Base-by-base conservation (phyloP, 2,888 invertebrate species). In the Drosophila neonasuta region DNA sequence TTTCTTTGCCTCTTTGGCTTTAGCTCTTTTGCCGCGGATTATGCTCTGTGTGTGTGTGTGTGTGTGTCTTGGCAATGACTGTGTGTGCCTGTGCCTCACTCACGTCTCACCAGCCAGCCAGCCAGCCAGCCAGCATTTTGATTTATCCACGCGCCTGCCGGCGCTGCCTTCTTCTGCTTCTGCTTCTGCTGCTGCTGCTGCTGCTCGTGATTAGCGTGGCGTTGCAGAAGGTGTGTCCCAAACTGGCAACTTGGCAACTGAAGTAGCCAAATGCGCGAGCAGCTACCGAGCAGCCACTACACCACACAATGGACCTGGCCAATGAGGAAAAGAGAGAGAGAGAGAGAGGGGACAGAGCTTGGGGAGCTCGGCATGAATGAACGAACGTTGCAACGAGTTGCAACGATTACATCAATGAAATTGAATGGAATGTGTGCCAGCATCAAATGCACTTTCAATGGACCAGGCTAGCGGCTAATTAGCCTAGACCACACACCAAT, bases 241-340 rank as follows among this genome's bases (percentile, higher is more conserved):
- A 88, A 84, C 88, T 88, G 88, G 84, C 86, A 86, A 71, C 68
- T 80, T 71, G 74, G 85, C 88, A 86, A 69, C 83, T 88, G 88
- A 86, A 84, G 83, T 86, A 87, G 88, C 81, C 81, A 84, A 79
- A 84, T 80, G 84, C 68, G 66, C 82, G 56, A 55, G 24, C 75
- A 50, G 76, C 70, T 70, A 70, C 75, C 58, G 67, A 62, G 52
- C 52, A 49, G 30, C 30, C 30, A 9, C 3, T 4, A 20, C 20
- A 9, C 30, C 69, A 68, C 51, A 79, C 76, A 81, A 78, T 68
- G 74, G 65, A 57, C 13, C 39, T 13, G 39, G n/a, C 32, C 36
- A 48, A 17, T 36, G 36, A 10, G 8, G 30, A 9, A 8, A 11
- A 6, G 15, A 17, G 13, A 4, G 20, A 41, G 17, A 11, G 6